Evolutionary conservation across 2,888 invertebrate genomes (phyloP), one percentile per base, ranked within the genome.

Genomic region (Nesidiocoris tenuis): DNA sequence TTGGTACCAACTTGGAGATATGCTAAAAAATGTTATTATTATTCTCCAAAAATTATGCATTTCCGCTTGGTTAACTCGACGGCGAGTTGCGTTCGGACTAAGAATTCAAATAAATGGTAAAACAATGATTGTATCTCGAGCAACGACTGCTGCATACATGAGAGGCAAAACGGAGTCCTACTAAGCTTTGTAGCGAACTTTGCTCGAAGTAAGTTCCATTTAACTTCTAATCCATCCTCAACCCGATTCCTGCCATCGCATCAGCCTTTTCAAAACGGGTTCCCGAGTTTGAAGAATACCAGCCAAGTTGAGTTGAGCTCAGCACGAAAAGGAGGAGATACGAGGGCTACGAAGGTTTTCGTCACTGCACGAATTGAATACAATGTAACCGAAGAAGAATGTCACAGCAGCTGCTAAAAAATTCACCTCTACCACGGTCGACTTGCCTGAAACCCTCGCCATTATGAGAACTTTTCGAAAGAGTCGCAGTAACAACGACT

Each of bases 141-240:
- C n/a, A n/a, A 39, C 3, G 39, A 39, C 12, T 7, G 5, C 39
- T 3, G 3, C 39, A 39, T 12, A 39, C 39, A 39, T 12, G 39
- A 39, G 39, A 39, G 39, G 39, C 21, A 54, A 67, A 19, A 55
- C 56, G 39, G 22, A 67, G 55, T 55, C 22, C 67, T 55, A 67
- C 56, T 67, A 55, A 55, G 67, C 67, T 55, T 22, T 55, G 67
- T 57, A 59, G 59, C 57, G 59, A 59, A 70, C 70, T 70, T 70
- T 17, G 39, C 70, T 70, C 24, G 57, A 22, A 56, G 21, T 25
- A 70, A 17, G 70, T 67, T 70, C 59, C 70, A 59, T 70, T 57
- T 61, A 70, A 70, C 24, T 70, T 70, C 59, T 59, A 59, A 70
- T 70, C 70, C 70, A 17, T 22, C 59, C 25, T 18, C 59, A 59